Conservation (phyloP, 2,113 vertebrate species). For the Australoheros scitulus region DNA sequence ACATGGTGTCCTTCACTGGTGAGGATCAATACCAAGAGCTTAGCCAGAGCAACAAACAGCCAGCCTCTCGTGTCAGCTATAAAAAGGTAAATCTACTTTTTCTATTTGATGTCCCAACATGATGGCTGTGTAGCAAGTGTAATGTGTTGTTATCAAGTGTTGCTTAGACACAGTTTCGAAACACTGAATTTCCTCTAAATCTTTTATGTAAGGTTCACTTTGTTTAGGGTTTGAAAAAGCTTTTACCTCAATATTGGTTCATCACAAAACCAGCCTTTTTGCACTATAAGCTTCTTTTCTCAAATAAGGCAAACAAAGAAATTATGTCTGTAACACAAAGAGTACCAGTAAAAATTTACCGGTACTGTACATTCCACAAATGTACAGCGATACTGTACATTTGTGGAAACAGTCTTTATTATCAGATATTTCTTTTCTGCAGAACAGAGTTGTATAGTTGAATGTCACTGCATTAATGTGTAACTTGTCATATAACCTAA, state of each 20-base stretch:
- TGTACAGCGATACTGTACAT: not conserved
- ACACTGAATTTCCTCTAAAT: constrained; percentile 1
- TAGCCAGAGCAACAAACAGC: constrained; percentile 84
- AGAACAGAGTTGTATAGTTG: not conserved
- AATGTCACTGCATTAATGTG: not conserved
- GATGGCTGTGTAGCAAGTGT: not conserved
- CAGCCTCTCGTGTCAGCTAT: constrained; percentile 80
- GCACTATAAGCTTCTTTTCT: not conserved
- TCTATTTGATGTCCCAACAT: not conserved
- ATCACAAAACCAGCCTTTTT: not conserved
- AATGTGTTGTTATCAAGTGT: not conserved
- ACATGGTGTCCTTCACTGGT: constrained; percentile 89
- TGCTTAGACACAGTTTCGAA: not conserved
- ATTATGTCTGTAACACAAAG: not conserved
- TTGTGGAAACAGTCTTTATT: not conserved
- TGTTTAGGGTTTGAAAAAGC: not conserved
- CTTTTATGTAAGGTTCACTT: not conserved
- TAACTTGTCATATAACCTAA: not conserved
- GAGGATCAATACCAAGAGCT: constrained; percentile 90
- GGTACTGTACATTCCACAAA: not conserved
- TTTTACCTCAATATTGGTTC: not conserved
- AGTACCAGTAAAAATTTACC: no score
- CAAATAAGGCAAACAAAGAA: not conserved
- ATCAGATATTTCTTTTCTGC: not conserved
- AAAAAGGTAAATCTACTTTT: constrained; percentile 83